Conservation (phyloP, 2,113 vertebrate species). For the Phrynosoma blainvillii region DNA sequence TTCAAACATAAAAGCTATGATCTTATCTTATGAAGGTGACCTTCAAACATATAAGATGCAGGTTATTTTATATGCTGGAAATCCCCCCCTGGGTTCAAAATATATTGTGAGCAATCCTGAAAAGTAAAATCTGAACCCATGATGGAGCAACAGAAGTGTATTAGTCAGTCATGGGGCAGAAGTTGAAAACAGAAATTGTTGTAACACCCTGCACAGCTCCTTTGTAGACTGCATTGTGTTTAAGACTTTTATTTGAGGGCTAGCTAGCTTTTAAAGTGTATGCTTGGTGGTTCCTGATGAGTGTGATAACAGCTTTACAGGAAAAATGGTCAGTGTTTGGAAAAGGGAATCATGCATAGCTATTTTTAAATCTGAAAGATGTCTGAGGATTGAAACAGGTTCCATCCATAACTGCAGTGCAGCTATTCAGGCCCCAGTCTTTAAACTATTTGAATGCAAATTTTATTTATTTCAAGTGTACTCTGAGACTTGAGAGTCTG, state of each 20-base stretch:
- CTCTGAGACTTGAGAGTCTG: not conserved
- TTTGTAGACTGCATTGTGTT: not conserved
- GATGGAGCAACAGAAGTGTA: not conserved
- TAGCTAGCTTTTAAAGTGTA: not conserved
- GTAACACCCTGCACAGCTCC: conserved; percentile 6
- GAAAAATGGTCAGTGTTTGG: not conserved
- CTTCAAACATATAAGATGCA: not conserved
- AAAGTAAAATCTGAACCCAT: not conserved
- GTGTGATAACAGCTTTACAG: not conserved
- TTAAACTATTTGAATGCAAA: not conserved
- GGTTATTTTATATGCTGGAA: not conserved
- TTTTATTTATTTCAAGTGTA: not conserved
- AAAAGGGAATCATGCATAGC: not conserved
- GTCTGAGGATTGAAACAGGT: not conserved
- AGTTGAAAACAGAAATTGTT: not conserved
- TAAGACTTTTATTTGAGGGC: not conserved
- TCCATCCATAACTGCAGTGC: not conserved
- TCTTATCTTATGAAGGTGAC: not conserved
- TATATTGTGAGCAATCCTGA: not conserved
- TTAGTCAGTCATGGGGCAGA: not conserved
- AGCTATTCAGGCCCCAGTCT: not conserved
- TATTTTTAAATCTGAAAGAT: conserved; percentile 1
- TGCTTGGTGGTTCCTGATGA: not conserved
- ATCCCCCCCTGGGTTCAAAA: not conserved
- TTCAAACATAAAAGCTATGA: not conserved